A percentile compares a stretch with the other conserved stretches of the same genome.
phyloP scores from a whole-genome alignment of 1,140 invertebrate species.

The Saxidomus purpurata region DNA sequence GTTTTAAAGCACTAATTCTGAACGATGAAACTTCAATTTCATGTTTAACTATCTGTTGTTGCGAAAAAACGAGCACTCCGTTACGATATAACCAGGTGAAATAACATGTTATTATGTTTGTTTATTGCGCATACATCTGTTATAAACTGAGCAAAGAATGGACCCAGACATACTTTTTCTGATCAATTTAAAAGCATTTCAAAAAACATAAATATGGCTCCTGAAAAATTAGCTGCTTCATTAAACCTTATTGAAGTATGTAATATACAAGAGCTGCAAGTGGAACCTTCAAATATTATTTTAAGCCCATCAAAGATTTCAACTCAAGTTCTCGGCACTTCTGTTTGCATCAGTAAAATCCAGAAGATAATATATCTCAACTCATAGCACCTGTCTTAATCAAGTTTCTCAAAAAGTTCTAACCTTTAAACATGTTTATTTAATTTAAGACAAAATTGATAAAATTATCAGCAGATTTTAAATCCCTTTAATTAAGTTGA shows the following conservation, averaged over 20 bases:
- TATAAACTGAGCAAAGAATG: background rate
- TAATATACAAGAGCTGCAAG: background rate
- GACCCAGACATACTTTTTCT: background rate
- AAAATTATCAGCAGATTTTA: background rate
- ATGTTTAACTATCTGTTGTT: constrained; percentile 10
- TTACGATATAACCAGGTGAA: background rate
- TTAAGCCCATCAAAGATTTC: background rate
- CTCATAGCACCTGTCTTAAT: background rate
- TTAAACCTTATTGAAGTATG: background rate
- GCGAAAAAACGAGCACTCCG: background rate
- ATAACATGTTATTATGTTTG: constrained; percentile 11
- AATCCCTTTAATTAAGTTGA: no score
- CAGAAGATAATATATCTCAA: background rate
- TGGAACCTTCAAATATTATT: background rate
- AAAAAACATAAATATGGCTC: constrained; percentile 4
- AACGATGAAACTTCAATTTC: background rate
- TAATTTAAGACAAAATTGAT: background rate
- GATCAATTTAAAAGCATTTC: constrained; percentile 18
- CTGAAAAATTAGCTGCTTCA: constrained; percentile 7
- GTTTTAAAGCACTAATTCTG: background rate
- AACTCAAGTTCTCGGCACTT: background rate
- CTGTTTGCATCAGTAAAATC: background rate
- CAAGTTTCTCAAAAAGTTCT: background rate
- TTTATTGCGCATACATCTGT: background rate
- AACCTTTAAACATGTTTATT: background rate